Percentiles rank a stretch among this genome's conserved stretches.
Conservation (phyloP, 2,797 vertebrate genomes). For the Rhadinocentrus ornatus region DNA sequence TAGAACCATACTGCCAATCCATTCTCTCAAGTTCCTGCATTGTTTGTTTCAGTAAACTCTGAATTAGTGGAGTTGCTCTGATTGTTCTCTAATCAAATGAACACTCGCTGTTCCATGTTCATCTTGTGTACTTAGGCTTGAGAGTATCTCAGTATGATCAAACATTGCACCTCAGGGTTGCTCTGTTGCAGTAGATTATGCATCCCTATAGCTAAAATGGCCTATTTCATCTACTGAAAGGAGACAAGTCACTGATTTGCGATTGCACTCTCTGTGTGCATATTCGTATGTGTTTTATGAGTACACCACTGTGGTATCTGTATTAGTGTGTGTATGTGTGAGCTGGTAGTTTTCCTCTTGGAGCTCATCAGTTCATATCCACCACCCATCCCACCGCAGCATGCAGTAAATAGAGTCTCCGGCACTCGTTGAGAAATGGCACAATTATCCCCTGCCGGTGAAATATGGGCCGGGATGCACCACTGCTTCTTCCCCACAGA, state of each 20-base stretch:
- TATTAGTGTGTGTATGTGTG: slow-evolving; percentile 51
- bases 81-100: slow-evolving; percentile 63
- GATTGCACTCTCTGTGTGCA: slow-evolving; percentile 40
- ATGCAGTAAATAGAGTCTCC: slow-evolving; percentile 83
- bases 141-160: slow-evolving; percentile 67
- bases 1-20: not conserved
- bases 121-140: slow-evolving; percentile 44
- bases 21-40: not conserved
- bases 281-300: slow-evolving; percentile 22
- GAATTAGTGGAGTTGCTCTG: slow-evolving; percentile 30
- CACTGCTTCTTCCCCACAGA: slow-evolving; percentile 74
- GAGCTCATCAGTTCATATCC: slow-evolving; percentile 82
- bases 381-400: slow-evolving; percentile 78
- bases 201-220: slow-evolving; percentile 72
- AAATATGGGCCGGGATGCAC: slow-evolving; percentile 82
- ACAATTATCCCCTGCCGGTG: slow-evolving; percentile 84
- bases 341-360: slow-evolving; percentile 79
- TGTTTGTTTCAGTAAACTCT: slow-evolving; percentile 9
- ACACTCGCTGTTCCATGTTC: slow-evolving; percentile 43
- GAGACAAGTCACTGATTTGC: slow-evolving; percentile 75
- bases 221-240: slow-evolving; percentile 68
- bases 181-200: slow-evolving; percentile 67
- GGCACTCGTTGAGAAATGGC: slow-evolving; percentile 82
- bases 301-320: slow-evolving; percentile 40
- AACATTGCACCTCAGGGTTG: slow-evolving; percentile 45